A percentile compares a stretch with the other conserved stretches of the same genome.
phyloP scores from a whole-genome alignment of 2,113 vertebrate species.

The Rhabdornis inornatus region DNA sequence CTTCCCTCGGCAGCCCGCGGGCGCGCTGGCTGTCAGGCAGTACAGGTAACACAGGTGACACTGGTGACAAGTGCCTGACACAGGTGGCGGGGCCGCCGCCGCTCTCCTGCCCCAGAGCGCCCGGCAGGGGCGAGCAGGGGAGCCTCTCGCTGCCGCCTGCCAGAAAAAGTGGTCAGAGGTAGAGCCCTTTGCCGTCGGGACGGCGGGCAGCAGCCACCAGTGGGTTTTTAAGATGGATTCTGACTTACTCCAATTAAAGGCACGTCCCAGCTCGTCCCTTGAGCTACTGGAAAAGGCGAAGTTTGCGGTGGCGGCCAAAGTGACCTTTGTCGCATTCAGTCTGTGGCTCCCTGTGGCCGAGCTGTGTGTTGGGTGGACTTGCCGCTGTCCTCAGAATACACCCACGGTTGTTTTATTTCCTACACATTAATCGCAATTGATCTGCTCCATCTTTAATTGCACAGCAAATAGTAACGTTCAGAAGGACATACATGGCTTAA shows the following conservation, averaged over 20 bases:
- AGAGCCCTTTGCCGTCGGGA: neutral
- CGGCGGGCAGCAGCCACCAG: neutral
- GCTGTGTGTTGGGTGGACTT: neutral
- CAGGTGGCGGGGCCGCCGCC: neutral
- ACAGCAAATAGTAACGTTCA: neutral
- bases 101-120: too few species aligned
- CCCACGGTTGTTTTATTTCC: fast-evolving
- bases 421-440: fast-evolving
- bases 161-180: fast-evolving
- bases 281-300: neutral
- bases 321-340: neutral
- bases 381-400: fast-evolving
- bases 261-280: too few species aligned
- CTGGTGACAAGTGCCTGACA: neutral
- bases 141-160: neutral
- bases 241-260: neutral
- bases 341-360: neutral
- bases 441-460: neutral
- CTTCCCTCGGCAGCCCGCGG: conserved; percentile 49
- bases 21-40: conserved; percentile 73
- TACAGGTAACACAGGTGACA: conserved; percentile 73
- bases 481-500: fast-evolving
- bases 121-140: neutral
- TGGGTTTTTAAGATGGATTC: neutral
- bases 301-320: fast-evolving